phyloP scores from a whole-genome alignment of 1,140 invertebrate genomes.

The Bombus consobrinus region DNA sequence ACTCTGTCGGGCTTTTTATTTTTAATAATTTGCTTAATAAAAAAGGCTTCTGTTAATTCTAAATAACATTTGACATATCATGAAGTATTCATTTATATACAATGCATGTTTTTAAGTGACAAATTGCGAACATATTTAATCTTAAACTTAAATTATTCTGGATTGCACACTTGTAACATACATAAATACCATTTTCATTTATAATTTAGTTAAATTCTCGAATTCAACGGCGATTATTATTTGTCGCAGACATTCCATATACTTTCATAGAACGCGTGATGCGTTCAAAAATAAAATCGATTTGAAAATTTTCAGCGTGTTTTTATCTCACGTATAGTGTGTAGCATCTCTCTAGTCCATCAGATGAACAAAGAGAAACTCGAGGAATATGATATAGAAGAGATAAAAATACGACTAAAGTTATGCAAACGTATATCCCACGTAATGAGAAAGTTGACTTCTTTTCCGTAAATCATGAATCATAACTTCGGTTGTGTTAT shows the following conservation, averaged over 20 bases:
- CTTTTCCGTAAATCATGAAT: constrained; percentile 37
- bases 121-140: neutral
- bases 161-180: neutral
- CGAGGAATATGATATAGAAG: constrained; percentile 49
- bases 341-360: constrained; percentile 12
- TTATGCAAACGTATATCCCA: constrained; percentile 52
- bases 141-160: constrained; percentile 8
- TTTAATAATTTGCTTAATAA: neutral
- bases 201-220: constrained; percentile 8
- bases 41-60: neutral
- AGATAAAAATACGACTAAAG: constrained; percentile 55
- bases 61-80: neutral
- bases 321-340: neutral
- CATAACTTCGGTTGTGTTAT: constrained; percentile 28
- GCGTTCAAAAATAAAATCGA: constrained; percentile 29
- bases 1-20: neutral
- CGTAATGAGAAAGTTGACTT: constrained; percentile 51
- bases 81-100: neutral
- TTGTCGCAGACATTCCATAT: neutral
- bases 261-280: neutral
- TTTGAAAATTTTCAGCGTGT: neutral
- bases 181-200: neutral
- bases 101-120: neutral
- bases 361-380: constrained; percentile 38
- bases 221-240: neutral